Conservation (phyloP, 2,113 vertebrate genomes). For the Dipodomys merriami region DNA sequence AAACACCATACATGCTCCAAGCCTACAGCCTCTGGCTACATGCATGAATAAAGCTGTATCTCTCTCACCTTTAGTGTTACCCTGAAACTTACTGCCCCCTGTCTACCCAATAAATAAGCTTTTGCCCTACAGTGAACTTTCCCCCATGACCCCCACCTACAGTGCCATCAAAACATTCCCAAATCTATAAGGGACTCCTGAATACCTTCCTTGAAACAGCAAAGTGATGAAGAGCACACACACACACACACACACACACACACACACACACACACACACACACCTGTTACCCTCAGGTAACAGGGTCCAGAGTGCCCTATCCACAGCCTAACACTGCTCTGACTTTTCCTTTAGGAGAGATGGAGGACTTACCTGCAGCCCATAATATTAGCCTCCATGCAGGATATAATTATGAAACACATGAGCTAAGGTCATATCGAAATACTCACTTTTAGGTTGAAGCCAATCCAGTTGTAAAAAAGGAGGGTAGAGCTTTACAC, state of each 20-base stretch:
- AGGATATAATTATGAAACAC: not conserved
- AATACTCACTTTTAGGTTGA: not conserved
- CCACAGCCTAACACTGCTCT: not conserved
- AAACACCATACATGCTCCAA: not conserved
- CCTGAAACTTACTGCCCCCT: too few species aligned
- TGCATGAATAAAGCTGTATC: fast-evolving
- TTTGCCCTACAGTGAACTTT: too few species aligned
- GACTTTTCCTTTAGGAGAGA: not conserved
- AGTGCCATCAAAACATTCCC: not conserved
- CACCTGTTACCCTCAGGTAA: not conserved
- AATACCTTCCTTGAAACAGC: not conserved
- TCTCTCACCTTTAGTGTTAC: not conserved
- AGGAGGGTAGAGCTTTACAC: too few species aligned
- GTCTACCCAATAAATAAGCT: not conserved
- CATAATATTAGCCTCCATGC: too few species aligned
- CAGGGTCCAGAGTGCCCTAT: not conserved
- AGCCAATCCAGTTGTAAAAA: not conserved
- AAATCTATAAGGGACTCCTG: not conserved
- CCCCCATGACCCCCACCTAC: fast-evolving
- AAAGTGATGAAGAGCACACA: not conserved
- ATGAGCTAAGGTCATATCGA: not conserved
- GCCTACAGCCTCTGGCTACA: too few species aligned
- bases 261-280: too few species aligned
- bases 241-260: too few species aligned
- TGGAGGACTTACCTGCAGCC: not conserved